Percentiles rank a stretch among this genome's conserved stretches.
Evolutionary conservation across 2,888 invertebrate genomes (phyloP).

Genomic region (Caenorhabditis wallacei): DNA sequence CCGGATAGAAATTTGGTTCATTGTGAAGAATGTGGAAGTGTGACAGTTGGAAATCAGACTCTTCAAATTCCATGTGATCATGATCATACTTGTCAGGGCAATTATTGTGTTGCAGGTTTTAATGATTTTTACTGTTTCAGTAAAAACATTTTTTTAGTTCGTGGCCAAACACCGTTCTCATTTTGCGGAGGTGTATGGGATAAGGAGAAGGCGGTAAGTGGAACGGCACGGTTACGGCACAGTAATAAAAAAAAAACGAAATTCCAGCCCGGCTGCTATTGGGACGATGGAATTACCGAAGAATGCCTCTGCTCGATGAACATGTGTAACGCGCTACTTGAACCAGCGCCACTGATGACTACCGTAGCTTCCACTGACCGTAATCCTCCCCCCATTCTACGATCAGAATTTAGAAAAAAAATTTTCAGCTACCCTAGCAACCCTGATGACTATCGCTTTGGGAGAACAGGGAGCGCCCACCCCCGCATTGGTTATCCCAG

Average conservation of each 20-base stretch:
- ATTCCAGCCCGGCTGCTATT: constrained; percentile 62
- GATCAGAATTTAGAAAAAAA: too few relatives aligned
- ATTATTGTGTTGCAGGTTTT: constrained; percentile 69
- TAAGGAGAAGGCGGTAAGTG: constrained; percentile 41
- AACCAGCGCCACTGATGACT: constrained; percentile 48
- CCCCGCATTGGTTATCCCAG: background rate
- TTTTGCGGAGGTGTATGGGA: constrained; percentile 67
- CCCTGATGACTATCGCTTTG: constrained; percentile 5
- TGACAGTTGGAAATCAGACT: constrained; percentile 56
- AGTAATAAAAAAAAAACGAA: too few relatives aligned
- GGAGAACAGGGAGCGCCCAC: constrained; percentile 6
- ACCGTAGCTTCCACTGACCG: constrained; percentile 30
- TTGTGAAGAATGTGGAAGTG: constrained; percentile 70
- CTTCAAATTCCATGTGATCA: constrained; percentile 65
- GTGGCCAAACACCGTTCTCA: constrained; percentile 59
- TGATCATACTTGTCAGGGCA: constrained; percentile 64
- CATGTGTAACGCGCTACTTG: constrained; percentile 68
- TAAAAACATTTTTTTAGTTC: constrained; percentile 34
- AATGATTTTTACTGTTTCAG: background rate
- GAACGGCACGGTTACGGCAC: too few relatives aligned
- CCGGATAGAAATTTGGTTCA: constrained; percentile 50
- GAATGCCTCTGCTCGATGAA: constrained; percentile 68
- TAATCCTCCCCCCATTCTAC: too few relatives aligned
- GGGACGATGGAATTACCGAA: constrained; percentile 45
- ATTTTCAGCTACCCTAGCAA: constrained; percentile 39